A percentile compares a stretch with the other conserved stretches of the same genome.
phyloP scores from a whole-genome alignment of 2,797 vertebrate genomes.

The Enteromius treurensis region DNA sequence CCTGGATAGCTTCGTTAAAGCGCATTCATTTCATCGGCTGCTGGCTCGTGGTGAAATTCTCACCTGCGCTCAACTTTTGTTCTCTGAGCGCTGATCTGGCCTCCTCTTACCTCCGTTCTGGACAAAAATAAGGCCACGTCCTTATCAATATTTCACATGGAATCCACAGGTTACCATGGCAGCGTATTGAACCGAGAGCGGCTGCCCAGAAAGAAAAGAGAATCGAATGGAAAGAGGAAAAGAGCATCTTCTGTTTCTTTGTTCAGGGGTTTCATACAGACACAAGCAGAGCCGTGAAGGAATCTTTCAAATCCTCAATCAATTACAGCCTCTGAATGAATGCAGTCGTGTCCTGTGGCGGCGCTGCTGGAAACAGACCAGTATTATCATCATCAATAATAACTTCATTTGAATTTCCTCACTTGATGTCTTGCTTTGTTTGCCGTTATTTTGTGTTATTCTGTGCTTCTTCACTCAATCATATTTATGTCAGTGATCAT shows the following conservation, averaged over 20 bases:
- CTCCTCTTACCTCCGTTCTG: constrained; percentile 16
- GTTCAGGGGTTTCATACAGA: constrained; percentile 8
- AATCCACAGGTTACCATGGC: constrained; percentile 54
- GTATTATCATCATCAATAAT: not conserved
- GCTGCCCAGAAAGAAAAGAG: not conserved
- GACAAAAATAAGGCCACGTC: constrained; percentile 40
- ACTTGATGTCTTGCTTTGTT: not conserved
- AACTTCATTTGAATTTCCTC: not conserved
- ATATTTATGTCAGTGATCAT: not conserved
- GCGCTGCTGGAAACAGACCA: not conserved
- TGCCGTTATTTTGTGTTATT: not conserved
- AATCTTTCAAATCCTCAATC: not conserved
- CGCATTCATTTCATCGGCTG: not conserved
- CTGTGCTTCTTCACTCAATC: not conserved
- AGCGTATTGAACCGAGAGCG: constrained; percentile 46
- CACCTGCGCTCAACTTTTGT: not conserved
- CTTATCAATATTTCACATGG: constrained; percentile 59
- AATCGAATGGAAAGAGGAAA: constrained; percentile 7
- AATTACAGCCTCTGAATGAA: not conserved
- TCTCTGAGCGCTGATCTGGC: constrained; percentile 6
- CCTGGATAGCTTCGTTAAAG: constrained; percentile 1
- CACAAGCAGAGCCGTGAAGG: not conserved
- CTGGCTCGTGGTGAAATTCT: not conserved
- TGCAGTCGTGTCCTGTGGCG: not conserved
- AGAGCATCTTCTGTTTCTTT: constrained; percentile 1